Evolutionary conservation across 2,888 invertebrate species (phyloP).

Genomic region (Acronicta aceris): DNA sequence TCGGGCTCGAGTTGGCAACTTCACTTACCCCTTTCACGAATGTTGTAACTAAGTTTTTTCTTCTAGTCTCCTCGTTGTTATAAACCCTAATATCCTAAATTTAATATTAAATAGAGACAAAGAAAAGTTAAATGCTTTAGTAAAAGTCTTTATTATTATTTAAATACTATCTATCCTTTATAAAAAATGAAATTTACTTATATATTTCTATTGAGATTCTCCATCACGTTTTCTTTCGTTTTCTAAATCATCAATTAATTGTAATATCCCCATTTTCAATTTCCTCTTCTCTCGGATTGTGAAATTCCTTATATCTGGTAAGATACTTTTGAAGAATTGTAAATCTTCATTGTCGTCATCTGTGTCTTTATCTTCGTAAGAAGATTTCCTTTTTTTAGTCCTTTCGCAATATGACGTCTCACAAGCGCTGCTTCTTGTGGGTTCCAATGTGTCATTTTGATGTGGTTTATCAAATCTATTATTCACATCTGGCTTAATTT

Average conservation of each 20-base stretch:
- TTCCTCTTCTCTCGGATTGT: slow-evolving; percentile 85
- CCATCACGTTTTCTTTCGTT: slow-evolving; percentile 50
- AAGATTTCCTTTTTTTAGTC: slow-evolving; percentile 42
- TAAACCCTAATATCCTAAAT: background rate
- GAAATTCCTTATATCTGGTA: slow-evolving; percentile 85
- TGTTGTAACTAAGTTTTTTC: slow-evolving; percentile 11
- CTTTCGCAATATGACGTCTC: slow-evolving; percentile 30
- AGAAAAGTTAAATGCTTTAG: background rate
- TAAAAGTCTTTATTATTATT: background rate
- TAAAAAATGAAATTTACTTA: too few relatives aligned
- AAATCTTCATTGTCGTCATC: slow-evolving; percentile 67
- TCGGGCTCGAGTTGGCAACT: slow-evolving; percentile 22
- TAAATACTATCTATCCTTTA: too few relatives aligned
- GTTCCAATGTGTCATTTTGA: slow-evolving; percentile 10
- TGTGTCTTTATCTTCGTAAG: slow-evolving; percentile 27
- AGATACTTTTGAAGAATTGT: slow-evolving; percentile 86
- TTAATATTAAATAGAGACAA: background rate
- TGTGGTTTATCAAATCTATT: slow-evolving; percentile 17
- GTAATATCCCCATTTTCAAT: slow-evolving; percentile 85
- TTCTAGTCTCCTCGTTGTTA: background rate
- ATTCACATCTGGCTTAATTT: slow-evolving; percentile 53
- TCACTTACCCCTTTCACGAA: slow-evolving; percentile 25
- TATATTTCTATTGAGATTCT: background rate
- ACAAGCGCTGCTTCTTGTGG: slow-evolving; percentile 18
- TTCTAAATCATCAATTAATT: slow-evolving; percentile 82